Evolutionary conservation across 2,113 vertebrate species (phyloP).

Genomic region (Triplophysa rosa): DNA sequence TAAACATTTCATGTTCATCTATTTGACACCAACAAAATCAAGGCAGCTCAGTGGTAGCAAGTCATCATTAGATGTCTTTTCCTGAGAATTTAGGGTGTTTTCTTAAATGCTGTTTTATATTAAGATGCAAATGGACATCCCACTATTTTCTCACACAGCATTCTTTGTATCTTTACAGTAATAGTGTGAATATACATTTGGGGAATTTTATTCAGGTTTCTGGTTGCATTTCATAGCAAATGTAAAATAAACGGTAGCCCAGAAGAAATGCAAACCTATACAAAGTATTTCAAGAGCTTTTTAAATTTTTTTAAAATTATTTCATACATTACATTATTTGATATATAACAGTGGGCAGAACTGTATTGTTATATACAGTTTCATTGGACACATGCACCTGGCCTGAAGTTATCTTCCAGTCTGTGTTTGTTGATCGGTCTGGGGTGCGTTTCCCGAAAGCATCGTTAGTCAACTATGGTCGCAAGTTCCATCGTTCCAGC

Average conservation of each 20-base stretch:
- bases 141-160: conserved; percentile 4
- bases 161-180: background rate
- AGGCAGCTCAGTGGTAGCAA: conserved; percentile 58
- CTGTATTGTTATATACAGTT: too few species aligned
- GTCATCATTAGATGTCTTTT: conserved; percentile 56
- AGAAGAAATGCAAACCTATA: background rate
- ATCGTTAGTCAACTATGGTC: too few species aligned
- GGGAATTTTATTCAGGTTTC: conserved; percentile 8
- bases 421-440: too few species aligned
- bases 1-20: conserved; percentile 59
- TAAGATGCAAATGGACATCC: background rate
- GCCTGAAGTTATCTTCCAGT: too few species aligned
- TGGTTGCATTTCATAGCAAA: background rate
- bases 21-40: conserved; percentile 54
- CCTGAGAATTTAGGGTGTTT: background rate
- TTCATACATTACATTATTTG: too few species aligned
- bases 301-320: too few species aligned
- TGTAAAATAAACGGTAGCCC: background rate
- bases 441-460: too few species aligned
- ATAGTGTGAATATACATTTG: background rate
- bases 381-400: too few species aligned
- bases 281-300: background rate
- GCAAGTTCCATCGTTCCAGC: too few species aligned
- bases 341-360: too few species aligned
- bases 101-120: background rate